Evolutionary conservation across 2,888 invertebrate species (phyloP).

Genomic region (Lymantria dispar): DNA sequence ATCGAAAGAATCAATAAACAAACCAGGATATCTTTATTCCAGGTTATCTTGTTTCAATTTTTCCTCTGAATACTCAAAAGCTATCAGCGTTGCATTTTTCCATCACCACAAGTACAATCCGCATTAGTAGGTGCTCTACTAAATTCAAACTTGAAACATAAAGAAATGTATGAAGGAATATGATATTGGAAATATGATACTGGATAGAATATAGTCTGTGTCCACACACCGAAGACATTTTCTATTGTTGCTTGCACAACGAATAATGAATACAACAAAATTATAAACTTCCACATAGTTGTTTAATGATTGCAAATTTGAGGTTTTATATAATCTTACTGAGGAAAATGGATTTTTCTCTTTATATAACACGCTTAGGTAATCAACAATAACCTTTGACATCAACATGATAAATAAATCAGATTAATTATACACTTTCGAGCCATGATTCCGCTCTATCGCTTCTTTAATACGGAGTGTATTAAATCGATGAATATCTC

Average conservation of each 20-base stretch:
- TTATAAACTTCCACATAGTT: slow-evolving; percentile 1
- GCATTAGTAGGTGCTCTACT: neutral
- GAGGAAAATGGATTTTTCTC: no score
- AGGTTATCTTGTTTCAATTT: no score
- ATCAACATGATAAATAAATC: no score
- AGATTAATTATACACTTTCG: no score
- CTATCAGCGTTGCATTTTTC: neutral
- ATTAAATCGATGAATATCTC: no score
- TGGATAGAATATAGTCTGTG: neutral
- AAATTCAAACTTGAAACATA: neutral
- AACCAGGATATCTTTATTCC: neutral
- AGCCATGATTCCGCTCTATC: no score
- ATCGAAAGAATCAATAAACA: neutral
- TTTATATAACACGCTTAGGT: no score
- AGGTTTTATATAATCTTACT: no score
- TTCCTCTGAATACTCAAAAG: neutral
- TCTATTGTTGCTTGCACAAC: neutral
- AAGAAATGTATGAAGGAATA: neutral
- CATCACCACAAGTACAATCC: slow-evolving; percentile 3
- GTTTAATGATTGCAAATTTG: no score
- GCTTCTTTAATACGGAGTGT: no score
- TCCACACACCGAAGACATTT: neutral
- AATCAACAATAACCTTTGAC: no score
- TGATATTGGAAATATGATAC: no score
- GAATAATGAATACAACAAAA: neutral